phyloP scores from a whole-genome alignment of 37 sponge, comb jelly and placozoan genomes.

The Agelas oroides region DNA sequence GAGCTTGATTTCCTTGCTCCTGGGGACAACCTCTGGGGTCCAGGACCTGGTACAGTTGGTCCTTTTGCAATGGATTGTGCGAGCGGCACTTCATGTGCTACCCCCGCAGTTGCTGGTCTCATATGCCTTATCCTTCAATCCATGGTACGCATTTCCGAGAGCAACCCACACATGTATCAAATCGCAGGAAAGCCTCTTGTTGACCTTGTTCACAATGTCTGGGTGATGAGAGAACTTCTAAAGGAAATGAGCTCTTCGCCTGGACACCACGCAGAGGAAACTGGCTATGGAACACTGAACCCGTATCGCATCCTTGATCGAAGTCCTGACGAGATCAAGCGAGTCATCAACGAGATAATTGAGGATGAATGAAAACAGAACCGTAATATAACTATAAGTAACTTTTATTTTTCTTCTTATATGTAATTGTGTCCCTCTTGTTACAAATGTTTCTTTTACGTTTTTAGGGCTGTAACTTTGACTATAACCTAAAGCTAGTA shows the following conservation, averaged over 20 bases:
- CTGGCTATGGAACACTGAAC: conserved; percentile 57
- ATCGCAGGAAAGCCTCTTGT: conserved; percentile 29
- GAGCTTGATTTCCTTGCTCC: conserved; percentile 67
- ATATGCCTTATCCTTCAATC: conserved; percentile 45
- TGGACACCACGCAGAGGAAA: conserved; percentile 58
- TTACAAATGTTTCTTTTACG: no score
- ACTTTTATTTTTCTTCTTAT: no score
- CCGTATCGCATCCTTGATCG: conserved; percentile 45
- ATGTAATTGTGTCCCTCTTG: no score
- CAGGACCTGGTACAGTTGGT: conserved; percentile 34
- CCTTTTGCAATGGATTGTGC: conserved; percentile 54
- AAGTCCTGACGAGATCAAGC: conserved; percentile 33
- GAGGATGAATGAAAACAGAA: conserved; percentile 43
- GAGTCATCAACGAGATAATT: conserved; percentile 53
- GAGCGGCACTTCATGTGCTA: conserved; percentile 67
- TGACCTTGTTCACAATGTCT: conserved; percentile 36
- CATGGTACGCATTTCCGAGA: conserved; percentile 17
- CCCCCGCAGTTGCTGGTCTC: conserved; percentile 66
- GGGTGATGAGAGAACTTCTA: conserved; percentile 67
- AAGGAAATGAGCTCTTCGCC: conserved; percentile 50
- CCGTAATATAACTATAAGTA: no score
- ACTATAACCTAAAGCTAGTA: no score
- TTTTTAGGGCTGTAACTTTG: no score
- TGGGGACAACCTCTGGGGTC: conserved; percentile 54
- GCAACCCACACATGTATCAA: conserved; percentile 1